Conservation (phyloP, 2,797 vertebrate genomes). For the Rhinoraja longicauda region DNA sequence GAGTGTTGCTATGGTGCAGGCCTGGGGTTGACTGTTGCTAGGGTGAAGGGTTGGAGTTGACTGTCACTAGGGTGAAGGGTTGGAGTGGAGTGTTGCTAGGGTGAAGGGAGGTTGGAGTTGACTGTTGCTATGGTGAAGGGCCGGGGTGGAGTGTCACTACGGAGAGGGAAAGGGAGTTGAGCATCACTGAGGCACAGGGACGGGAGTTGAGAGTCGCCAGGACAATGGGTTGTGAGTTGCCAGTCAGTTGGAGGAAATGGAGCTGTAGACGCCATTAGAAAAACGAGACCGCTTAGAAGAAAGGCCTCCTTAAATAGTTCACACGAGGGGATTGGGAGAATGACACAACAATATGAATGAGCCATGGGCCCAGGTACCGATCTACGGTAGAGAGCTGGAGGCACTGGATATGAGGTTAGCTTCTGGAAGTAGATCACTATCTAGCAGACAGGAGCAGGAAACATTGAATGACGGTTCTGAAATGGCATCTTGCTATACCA, state of each 20-base stretch:
- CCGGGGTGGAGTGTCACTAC: too few species aligned
- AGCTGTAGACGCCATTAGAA: neutral
- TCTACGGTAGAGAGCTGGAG: neutral
- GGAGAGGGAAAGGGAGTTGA: too few species aligned
- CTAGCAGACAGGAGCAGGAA: neutral
- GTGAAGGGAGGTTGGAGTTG: too few species aligned
- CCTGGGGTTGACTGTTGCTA: too few species aligned
- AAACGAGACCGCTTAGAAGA: neutral
- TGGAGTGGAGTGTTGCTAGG: too few species aligned
- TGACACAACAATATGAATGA: neutral
- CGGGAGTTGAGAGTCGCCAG: too few species aligned
- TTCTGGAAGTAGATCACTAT: neutral
- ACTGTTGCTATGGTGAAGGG: too few species aligned
- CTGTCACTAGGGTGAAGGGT: too few species aligned
- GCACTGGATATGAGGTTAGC: neutral
- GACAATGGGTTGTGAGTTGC: too few species aligned
- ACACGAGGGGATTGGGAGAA: neutral
- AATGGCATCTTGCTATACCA: neutral
- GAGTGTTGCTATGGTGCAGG: too few species aligned
- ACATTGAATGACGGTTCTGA: neutral
- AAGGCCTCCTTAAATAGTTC: neutral
- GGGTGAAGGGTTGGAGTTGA: too few species aligned
- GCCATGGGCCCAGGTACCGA: neutral
- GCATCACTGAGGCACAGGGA: too few species aligned
- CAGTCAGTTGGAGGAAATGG: neutral